Base-by-base conservation (phyloP, 2,888 invertebrate species). In the Meiosimyza platycephala region DNA sequence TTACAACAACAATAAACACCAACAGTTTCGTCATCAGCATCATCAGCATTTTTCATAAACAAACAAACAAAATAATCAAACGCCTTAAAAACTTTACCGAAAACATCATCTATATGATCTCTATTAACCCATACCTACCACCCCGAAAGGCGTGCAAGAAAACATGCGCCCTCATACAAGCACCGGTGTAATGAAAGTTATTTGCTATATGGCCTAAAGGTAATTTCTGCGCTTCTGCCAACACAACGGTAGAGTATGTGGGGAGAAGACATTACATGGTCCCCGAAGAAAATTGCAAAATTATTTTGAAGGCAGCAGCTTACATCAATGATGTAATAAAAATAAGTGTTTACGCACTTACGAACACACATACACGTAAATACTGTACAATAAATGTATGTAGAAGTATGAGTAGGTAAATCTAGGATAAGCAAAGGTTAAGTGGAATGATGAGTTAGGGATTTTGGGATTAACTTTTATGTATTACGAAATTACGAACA, bases 161-260 rank as follows among this genome's bases (percentile, higher is more conserved):
- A 64, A 64, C 18, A 48, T 18, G 48, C 48, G 50, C 40, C 40
- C 40, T 40, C 9, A 60, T n/a, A 6, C 22, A 22, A 12, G 51
- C 60, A 55, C 65, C 73, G 75, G 75, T 73, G 73, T 76, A 75
- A 76, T 76, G 75, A 74, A 77, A 75, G 73, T 76, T 76, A 77
- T 78, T 79, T 75, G 76, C 73, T 76, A 77, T 76, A 78, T 76
- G 76, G 79, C 79, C 77, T 76, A 64, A 76, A 79, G 79, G 79
- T 79, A 79, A 76, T 78, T 72, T 72, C 12, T 47, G 52, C 40
- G 40, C 1, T 28, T 28, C 28, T 9, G 40, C 7, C 40, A 40
- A 40, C 9, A 40, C 9, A 9, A 7, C 6, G 9, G 40, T 52
- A 16, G 52, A 5, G 33, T 28, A 28, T 9, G 6, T n/a, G 11